Evolutionary conservation across 1,140 invertebrate genomes (phyloP).

Genomic region (Drosophila dunni): DNA sequence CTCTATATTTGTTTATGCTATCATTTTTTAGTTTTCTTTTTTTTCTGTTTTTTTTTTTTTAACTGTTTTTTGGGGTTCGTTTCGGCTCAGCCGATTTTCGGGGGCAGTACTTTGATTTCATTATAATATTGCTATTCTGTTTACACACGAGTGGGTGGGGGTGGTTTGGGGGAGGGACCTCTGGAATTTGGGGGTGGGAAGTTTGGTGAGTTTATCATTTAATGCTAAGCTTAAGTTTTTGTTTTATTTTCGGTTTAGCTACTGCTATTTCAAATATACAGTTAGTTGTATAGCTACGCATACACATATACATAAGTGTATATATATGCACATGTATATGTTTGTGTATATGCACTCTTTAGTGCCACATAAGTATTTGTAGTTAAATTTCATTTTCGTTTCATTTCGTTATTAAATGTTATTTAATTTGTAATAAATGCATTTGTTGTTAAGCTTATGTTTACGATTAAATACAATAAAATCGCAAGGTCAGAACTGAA

Average conservation of each 20-base stretch:
- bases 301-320: conserved; percentile 15
- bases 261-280: conserved; percentile 70
- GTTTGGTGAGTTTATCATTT: conserved; percentile 28
- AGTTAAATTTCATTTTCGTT: conserved; percentile 1
- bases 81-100: conserved; percentile 54
- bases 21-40: conserved; percentile 49
- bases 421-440: conserved; percentile 50
- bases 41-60: conserved; percentile 9
- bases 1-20: conserved; percentile 38
- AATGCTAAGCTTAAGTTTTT: conserved; percentile 51
- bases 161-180: not conserved
- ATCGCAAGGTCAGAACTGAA: conserved; percentile 44
- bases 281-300: conserved; percentile 47
- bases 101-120: conserved; percentile 60
- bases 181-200: not conserved
- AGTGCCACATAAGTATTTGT: conserved; percentile 36
- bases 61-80: conserved; percentile 4
- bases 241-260: conserved; percentile 54
- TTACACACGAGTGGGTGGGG: conserved; percentile 32
- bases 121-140: conserved; percentile 72
- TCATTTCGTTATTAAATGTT: not conserved
- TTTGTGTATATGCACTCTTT: conserved; percentile 18
- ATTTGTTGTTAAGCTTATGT: conserved; percentile 50
- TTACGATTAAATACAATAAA: conserved; percentile 50
- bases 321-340: not conserved